Percentiles rank a stretch among this genome's conserved stretches.
These are phyloP conservation scores for Amblyopsis hoosieri DNA, from an alignment of 2,797 vertebrate genomes.

Conservation along the genomic window DNA sequence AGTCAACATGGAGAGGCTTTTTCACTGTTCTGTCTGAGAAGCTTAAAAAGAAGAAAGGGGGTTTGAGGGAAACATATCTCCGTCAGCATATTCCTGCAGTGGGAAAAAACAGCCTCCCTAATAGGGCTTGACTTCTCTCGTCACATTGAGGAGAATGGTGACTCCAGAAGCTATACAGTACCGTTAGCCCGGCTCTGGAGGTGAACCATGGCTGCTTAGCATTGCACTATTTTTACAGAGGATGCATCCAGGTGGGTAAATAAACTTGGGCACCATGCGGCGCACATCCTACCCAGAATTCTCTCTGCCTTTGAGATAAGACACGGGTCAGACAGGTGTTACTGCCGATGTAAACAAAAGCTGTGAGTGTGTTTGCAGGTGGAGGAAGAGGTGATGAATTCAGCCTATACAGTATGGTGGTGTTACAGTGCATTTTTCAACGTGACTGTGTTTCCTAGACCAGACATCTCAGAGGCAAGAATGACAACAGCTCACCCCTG, in stretches of 20 bases:
- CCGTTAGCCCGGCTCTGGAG: constrained; percentile 52
- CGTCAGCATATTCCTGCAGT: constrained; percentile 51
- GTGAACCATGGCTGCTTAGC: constrained; percentile 66
- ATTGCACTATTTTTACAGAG: constrained; percentile 50
- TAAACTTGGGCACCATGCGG: constrained; percentile 43
- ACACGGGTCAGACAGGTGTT: constrained; percentile 26
- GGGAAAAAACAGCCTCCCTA: constrained; percentile 45
- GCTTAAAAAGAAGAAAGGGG: constrained; percentile 43
- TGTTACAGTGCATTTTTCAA: constrained; percentile 2
- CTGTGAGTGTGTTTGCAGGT: constrained; percentile 24
- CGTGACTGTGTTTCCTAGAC: too few species aligned
- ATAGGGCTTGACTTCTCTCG: constrained; percentile 59
- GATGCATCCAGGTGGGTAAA: constrained; percentile 55
- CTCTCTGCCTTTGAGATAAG: constrained; percentile 35
- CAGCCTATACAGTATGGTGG: constrained; percentile 14
- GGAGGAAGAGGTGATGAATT: constrained; percentile 36
- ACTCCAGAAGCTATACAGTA: constrained; percentile 26
- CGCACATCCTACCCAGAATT: constrained; percentile 46
- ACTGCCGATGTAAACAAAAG: constrained; percentile 21
- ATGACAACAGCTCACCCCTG: constrained; percentile 16
- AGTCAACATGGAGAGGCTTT: constrained; percentile 41
- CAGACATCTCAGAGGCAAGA: neutral
- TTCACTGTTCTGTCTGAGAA: constrained; percentile 38
- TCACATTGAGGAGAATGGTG: constrained; percentile 60
- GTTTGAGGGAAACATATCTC: constrained; percentile 49